Base-by-base conservation (phyloP, 2,797 vertebrate genomes). In the Podarcis lilfordi region DNA sequence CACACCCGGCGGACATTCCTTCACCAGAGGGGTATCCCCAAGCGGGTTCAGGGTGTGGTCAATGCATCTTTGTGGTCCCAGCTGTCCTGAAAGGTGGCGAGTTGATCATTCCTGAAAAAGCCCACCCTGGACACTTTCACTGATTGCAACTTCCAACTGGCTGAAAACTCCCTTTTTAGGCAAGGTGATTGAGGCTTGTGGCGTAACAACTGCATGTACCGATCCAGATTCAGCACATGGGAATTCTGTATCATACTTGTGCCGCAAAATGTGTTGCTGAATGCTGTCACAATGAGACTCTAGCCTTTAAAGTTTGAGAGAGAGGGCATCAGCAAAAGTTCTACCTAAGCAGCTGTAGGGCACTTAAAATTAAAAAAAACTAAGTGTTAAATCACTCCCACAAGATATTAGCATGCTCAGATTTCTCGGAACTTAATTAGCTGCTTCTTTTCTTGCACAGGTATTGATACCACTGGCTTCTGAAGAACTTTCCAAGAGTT, bases 401-500 rank as follows among this genome's bases (percentile, higher is more conserved):
- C 10, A 32, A 8, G 11, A 13, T 0, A 3, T 1, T 35, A 35
- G n/a, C n/a, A 23, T 4, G 13, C 15, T 66, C 11, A 81, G 19
- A 15, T 74, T 80, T 37, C 35, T 40, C 21, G 23, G 23, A 27
- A 27, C n/a, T 80, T 32, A 89, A 64, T 66, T 50, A 66, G 6
- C 69, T 80, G n/a, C 27, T 69, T 37, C 5, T 27, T 94, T 76
- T 91, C 79, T 87, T 17, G 85, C 84, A 19, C 96, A 99, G 99
- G 96, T 98, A 84, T 66, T 99, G 93, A 96, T 99, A 94, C 97
- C 98, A 89, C 91, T 99, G 95, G 97, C 94, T 71, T 97, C 97
- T 15, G 98, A 99, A 43, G 98, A 99, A 37, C 97, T 98, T 45
- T 92, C 95, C 82, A 99, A 98, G 96, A 97, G 98, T 87, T 98